Conservation (phyloP, 2,113 vertebrate genomes). For the Clarias gariepinus region DNA sequence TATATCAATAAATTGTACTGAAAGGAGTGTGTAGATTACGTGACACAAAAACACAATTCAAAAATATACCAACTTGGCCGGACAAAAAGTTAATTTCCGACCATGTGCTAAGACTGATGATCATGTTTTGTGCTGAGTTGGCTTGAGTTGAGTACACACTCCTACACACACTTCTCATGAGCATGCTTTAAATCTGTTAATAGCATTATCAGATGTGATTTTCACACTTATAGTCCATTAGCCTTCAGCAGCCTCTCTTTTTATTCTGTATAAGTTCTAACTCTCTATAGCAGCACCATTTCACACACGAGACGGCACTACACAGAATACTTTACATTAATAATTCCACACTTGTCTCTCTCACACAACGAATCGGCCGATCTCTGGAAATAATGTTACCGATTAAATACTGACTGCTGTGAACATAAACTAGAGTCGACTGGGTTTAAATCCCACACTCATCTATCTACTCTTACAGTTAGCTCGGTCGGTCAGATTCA, state of each 20-base stretch:
- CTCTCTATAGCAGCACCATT: slow-evolving; percentile 13
- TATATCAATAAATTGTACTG: too few species aligned
- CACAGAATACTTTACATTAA: slow-evolving; percentile 10
- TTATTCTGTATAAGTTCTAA: slow-evolving; percentile 10
- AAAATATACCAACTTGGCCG: too few species aligned
- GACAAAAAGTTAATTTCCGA: too few species aligned
- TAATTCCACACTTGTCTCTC: neutral
- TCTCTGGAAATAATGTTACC: neutral
- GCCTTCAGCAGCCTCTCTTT: neutral
- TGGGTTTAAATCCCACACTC: neutral
- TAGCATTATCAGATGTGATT: slow-evolving; percentile 56
- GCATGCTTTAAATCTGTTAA: slow-evolving; percentile 15
- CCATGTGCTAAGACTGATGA: neutral
- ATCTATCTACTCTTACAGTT: neutral
- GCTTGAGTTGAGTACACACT: slow-evolving; percentile 4
- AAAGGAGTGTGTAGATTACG: too few species aligned
- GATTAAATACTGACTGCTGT: neutral
- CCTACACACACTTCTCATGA: slow-evolving; percentile 23
- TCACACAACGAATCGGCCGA: neutral
- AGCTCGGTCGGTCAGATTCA: neutral
- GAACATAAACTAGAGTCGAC: neutral
- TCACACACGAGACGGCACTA: neutral
- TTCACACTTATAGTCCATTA: slow-evolving; percentile 13
- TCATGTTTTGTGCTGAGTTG: neutral
- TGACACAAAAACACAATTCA: too few species aligned